Base-by-base conservation (phyloP, 2,113 vertebrate species). In the Xiphophorus couchianus region DNA sequence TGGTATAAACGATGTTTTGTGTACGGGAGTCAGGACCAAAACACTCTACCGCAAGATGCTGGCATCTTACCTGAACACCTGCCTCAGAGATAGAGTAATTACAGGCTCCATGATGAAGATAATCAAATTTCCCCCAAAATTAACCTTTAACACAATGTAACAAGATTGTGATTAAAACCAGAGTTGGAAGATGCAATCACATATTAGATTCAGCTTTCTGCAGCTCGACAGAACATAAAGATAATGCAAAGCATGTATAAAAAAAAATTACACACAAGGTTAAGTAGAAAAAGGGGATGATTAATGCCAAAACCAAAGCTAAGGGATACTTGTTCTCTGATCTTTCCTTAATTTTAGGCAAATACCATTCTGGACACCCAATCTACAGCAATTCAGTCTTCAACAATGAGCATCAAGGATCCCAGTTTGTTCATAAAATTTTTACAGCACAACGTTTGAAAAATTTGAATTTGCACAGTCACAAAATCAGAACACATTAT, bases 1-100 rank as follows among this genome's bases (percentile, higher is more conserved):
- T 78, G 77, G 29, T 65, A 25, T 29, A 73, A 66, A 78, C 67
- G 65, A 85, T 66, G 33, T 76, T 87, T 74, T 69, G 80, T 54
- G 39, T 44, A 48, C 54, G 66, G 62, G 74, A 64, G 51, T 15
- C 72, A 72, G 79, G 78, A 84, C 76, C 25, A 71, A 80, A 69
- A 31, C 76, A 77, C 29, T 82, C 66, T 29, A 74, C 74, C 73
- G 77, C 4, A 28, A 42, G 51, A 70, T 44, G 61, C 66, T 58
- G 68, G 72, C 73, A 83, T 54, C 66, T 80, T 31, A 60, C 66
- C 65, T 58, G 54, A 68, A 65, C 74, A 71, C 4, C 30, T 54
- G 65, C 17, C 30, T 77, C 31, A 66, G 73, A 74, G 62, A 77
- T 30, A 65, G 76, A 76, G 65, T 51, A 71, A 69, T 68, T 74